Evolutionary conservation across 2,113 vertebrate genomes (phyloP).

Genomic region (Phasianus colchicus): DNA sequence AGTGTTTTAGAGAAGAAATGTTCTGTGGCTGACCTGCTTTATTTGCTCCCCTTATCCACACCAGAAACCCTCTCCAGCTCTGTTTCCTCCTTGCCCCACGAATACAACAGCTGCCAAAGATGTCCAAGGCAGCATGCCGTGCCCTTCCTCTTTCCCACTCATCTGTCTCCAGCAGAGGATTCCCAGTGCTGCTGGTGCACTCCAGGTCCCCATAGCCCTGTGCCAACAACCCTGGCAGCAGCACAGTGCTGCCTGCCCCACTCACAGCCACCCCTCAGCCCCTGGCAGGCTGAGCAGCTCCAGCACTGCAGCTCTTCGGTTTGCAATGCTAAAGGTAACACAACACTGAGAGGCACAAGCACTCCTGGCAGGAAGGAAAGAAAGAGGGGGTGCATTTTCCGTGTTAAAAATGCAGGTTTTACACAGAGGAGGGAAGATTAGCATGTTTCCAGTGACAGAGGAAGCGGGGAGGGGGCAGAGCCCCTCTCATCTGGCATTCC

Average conservation of each 20-base stretch:
- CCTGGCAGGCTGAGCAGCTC: background rate
- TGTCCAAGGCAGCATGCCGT: accelerated
- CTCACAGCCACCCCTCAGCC: background rate
- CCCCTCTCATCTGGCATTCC: background rate
- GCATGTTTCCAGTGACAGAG: background rate
- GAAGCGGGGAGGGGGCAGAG: background rate
- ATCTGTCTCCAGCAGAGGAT: background rate
- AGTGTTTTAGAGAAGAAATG: background rate
- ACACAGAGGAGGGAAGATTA: background rate
- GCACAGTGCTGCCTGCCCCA: background rate
- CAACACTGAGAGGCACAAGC: background rate
- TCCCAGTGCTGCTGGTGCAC: background rate
- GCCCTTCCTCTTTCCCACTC: background rate
- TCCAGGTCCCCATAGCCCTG: background rate
- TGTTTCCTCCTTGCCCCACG: background rate
- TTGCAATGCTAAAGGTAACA: constrained; percentile 64
- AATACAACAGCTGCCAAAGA: background rate
- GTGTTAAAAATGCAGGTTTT: constrained; percentile 38
- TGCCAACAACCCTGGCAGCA: background rate
- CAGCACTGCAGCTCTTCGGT: background rate
- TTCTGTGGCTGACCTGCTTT: background rate
- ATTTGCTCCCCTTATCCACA: background rate
- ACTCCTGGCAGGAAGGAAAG: background rate
- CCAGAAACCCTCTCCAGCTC: background rate
- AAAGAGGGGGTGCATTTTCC: constrained; percentile 14